These are phyloP conservation scores for Catonia carolina DNA, from an alignment of 2,888 invertebrate genomes.

Conservation along the genomic window DNA sequence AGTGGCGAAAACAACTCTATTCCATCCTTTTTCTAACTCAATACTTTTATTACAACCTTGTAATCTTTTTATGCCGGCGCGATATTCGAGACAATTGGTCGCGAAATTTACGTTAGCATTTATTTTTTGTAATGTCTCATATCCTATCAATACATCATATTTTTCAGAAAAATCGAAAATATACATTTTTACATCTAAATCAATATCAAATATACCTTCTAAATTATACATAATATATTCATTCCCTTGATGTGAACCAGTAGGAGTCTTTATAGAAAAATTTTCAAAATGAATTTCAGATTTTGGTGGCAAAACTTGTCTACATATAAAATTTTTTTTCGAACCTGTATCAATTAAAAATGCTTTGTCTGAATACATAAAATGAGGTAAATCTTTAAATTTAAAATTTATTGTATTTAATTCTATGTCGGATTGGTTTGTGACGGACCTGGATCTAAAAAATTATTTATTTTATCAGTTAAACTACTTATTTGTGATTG, in stretches of 20 bases:
- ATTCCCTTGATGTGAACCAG: not conserved
- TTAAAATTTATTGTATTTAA: constrained; percentile 2
- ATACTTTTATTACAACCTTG: not conserved
- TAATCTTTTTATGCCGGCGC: too few species aligned
- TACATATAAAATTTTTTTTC: constrained; percentile 6
- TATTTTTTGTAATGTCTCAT: constrained; percentile 2
- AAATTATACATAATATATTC: not conserved
- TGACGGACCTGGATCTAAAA: not conserved
- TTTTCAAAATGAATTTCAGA: not conserved
- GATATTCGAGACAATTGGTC: too few species aligned
- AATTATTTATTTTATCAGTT: not conserved
- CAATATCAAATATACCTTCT: not conserved
- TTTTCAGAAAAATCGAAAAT: constrained; percentile 5
- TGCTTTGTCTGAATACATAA: constrained; percentile 5
- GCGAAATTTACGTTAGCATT: too few species aligned
- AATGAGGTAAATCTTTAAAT: constrained; percentile 2
- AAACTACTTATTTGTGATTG: not conserved
- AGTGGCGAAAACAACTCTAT: not conserved
- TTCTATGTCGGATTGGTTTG: not conserved
- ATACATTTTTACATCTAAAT: not conserved
- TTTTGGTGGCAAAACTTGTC: not conserved
- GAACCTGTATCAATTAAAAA: constrained; percentile 14
- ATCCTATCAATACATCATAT: constrained; percentile 9
- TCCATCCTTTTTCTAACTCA: constrained; percentile 3
- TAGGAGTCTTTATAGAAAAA: constrained; percentile 5